Base-by-base conservation (phyloP, 2,888 invertebrate genomes). In the Hydriomena furcata region DNA sequence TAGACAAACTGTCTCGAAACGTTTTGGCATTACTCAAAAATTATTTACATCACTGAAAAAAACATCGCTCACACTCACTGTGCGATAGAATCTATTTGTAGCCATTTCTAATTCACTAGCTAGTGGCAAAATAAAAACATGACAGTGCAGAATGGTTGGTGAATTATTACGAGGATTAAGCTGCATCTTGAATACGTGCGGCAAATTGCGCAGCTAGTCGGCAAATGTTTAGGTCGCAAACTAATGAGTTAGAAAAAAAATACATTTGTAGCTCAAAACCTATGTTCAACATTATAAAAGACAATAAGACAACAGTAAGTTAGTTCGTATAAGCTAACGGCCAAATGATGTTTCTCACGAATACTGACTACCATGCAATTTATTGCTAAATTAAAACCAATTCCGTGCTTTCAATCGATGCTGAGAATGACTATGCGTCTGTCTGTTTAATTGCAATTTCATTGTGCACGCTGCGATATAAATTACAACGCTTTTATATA, bases 1-100 rank as follows among this genome's bases (percentile, higher is more conserved):
- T 66, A 73, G 79, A 74, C 79, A 73, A 52, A 66, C 69, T 63
- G 79, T 82, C 80, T 79, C 66, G 60, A 49, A 45, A 46, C 46
- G 53, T 54, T 53, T 52, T 45, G 45, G 49, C 48, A 47, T 62
- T 59, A 60, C 58, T 48, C 45, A n/a, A 34, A 59, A 54, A 24
- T 13, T 37, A 38, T 38, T 27, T 17, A 42, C 25, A 28, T 28
- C 28, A 43, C 40, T 32, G 42, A 30, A 41, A 40, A 36, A 38
- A 38, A 38, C 32, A 42, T 10, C 13, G 17, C 23, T 17, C 27
- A 37, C 37, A 55, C 28, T 37, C 37, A 48, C 11, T 3, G 12
- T 23, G 12, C 21, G 47, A 34, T 34, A 25, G 32, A 45, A 34
- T 11, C 17, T 27, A 41, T 23, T 41, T 23, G 20, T 42, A 42